Conservation (phyloP, 2,888 invertebrate species). For the Baccha elongata region DNA sequence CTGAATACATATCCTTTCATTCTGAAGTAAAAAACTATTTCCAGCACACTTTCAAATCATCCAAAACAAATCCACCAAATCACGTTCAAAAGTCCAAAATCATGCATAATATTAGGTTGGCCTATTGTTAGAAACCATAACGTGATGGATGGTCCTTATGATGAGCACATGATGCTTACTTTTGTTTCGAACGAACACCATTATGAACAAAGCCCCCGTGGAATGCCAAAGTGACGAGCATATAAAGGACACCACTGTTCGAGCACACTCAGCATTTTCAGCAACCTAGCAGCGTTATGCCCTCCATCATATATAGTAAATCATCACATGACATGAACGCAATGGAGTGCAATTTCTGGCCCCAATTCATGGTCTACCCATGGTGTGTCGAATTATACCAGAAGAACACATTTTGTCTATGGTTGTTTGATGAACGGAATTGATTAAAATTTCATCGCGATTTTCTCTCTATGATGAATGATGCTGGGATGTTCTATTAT, state of each 20-base stretch:
- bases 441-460: conserved; percentile 40
- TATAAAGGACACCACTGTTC: not conserved
- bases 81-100: conserved; percentile 13
- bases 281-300: conserved; percentile 1
- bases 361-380: conserved; percentile 29
- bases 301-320: conserved; percentile 21
- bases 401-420: conserved; percentile 13
- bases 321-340: conserved; percentile 22
- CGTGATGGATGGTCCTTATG: conserved; percentile 15
- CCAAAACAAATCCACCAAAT: conserved; percentile 7
- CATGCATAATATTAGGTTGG: conserved; percentile 9
- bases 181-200: conserved; percentile 9
- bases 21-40: not conserved
- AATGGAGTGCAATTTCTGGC: conserved; percentile 29
- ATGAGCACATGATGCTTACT: conserved; percentile 17
- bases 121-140: not conserved
- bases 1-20: not conserved
- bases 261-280: not conserved
- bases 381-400: conserved; percentile 27
- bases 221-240: conserved; percentile 3
- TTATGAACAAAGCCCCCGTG: not conserved
- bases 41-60: not conserved
- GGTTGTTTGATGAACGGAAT: conserved; percentile 26
- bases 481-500: not conserved
- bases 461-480: conserved; percentile 24